Evolutionary conservation across 2,113 vertebrate species (phyloP).

Genomic region (Lepus americanus): DNA sequence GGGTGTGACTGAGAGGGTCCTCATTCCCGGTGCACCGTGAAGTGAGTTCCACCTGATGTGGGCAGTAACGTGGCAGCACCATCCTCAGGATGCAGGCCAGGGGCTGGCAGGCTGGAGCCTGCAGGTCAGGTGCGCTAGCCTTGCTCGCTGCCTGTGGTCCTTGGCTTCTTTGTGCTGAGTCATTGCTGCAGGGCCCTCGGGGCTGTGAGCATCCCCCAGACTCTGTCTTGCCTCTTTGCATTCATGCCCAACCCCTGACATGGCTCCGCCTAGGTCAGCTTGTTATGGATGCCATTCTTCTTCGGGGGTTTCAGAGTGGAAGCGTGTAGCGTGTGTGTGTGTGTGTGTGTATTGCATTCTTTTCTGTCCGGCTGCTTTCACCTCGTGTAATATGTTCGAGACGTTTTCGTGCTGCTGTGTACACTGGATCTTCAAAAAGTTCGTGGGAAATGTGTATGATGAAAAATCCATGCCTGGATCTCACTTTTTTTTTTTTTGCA

Average conservation of each 20-base stretch:
- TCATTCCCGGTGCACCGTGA: neutral
- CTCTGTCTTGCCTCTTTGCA: neutral
- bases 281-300: neutral
- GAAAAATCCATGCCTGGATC: no score
- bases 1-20: neutral
- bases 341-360: no score
- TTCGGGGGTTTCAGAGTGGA: neutral
- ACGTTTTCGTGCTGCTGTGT: accelerated
- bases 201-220: neutral
- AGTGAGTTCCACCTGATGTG: neutral
- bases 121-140: accelerated
- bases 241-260: neutral
- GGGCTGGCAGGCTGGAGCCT: accelerated
- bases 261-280: neutral
- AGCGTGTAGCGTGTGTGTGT: neutral
- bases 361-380: neutral
- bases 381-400: neutral
- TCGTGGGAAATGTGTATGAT: no score
- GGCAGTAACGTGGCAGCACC: neutral
- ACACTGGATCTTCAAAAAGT: no score
- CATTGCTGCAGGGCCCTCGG: neutral
- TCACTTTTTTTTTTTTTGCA: no score
- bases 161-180: accelerated
- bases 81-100: accelerated
- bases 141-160: no score